Base-by-base conservation (phyloP, 2,888 invertebrate genomes). In the Hirtodrosophila duncani region DNA sequence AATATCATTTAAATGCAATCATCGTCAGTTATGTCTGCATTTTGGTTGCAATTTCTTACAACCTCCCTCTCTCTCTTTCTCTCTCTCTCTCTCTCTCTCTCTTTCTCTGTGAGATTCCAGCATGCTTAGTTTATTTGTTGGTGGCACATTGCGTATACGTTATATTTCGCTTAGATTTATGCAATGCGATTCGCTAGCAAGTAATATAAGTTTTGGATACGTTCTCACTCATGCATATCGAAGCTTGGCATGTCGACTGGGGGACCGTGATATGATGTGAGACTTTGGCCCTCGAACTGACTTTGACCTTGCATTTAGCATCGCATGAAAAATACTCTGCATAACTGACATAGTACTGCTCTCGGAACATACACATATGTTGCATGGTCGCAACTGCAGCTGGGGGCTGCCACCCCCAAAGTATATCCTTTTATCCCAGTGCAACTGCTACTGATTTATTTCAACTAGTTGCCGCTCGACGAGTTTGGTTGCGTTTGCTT, bases 81-180 rank as follows among this genome's bases (percentile, higher is more conserved):
- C 16, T 4, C n/a, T 11, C 17, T 34, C 24, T 10, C n/a, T 1
- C 9, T 17, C n/a, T 6, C 16, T 11, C 4, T 11, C 36, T 24
- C 33, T n/a, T 37, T 30, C 8, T 16, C 42, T 48, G 42, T 48
- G 49, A 50, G 68, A 67, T 50, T 52, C 42, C 48, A 57, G 46
- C 42, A 59, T 44, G 29, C 33, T 39, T 18, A 26, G 18, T 38
- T 44, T 43, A 46, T 31, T 26, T 33, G 24, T 42, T 24, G 43
- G 51, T 27, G 26, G 31, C 36, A 43, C 51, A 31, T 43, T 34
- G 48, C 58, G 56, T 45, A 75, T 79, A 44, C 62, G 38, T 62
- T 58, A 71, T 67, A 62, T 64, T 48, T 57, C n/a, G 62, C 62
- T 50, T 30, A 48, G 66, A 63, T 68, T 61, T 68, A 80, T 77